Conservation (phyloP, 2,113 vertebrate species). For the Acinonyx jubatus region DNA sequence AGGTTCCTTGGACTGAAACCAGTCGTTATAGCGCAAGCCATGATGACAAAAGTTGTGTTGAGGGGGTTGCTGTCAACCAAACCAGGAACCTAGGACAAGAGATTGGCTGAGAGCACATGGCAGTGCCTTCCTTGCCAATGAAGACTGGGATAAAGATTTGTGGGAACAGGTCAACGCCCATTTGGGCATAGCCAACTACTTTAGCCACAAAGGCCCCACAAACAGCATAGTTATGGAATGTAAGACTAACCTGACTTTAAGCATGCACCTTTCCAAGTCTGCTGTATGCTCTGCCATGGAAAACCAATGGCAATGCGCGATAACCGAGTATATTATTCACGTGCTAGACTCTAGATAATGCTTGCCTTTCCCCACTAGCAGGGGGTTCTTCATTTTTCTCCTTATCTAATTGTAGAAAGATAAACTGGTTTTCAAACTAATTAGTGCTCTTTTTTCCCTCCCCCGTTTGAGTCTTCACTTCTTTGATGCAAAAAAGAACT, state of each 20-base stretch:
- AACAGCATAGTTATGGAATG: not conserved
- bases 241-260: slow-evolving; percentile 45
- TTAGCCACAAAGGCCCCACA: not conserved
- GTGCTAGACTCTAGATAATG: not conserved
- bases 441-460: not conserved
- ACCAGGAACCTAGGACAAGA: slow-evolving; percentile 16
- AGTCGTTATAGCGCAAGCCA: slow-evolving; percentile 64
- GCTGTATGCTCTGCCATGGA: slow-evolving; percentile 54
- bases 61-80: slow-evolving; percentile 66
- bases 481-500: not conserved
- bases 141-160: slow-evolving; percentile 70
- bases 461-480: not conserved
- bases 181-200: not conserved
- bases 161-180: not conserved
- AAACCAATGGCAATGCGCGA: slow-evolving; percentile 24
- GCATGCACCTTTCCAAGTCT: slow-evolving; percentile 52
- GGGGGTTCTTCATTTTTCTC: not conserved
- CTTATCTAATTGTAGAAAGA: not conserved
- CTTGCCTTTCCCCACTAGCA: not conserved
- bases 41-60: slow-evolving; percentile 64
- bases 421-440: not conserved
- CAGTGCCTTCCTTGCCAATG: slow-evolving; percentile 62
- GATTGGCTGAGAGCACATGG: slow-evolving; percentile 30
- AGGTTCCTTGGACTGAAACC: slow-evolving; percentile 59
- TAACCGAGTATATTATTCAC: not conserved